Base-by-base conservation (phyloP, 2,113 vertebrate species). In the Oryzias javanicus region DNA sequence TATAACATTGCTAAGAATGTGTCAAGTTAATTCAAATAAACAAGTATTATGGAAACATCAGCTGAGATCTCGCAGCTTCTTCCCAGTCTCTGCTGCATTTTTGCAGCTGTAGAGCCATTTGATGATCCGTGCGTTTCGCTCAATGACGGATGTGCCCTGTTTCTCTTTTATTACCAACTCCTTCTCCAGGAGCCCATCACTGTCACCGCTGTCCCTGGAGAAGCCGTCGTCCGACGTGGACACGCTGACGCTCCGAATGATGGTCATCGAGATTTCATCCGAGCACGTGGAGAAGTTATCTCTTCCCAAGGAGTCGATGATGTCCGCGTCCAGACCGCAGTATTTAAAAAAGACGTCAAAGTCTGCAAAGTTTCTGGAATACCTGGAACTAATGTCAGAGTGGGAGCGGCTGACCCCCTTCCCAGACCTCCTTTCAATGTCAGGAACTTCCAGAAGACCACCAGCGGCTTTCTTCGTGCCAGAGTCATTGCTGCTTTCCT, bases 51-150 rank as follows among this genome's bases (percentile, higher is more conserved):
- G 20, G 16, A 45, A 22, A 47, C 19, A 44, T 92, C 84, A 95
- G 0, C 90, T 83, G 15, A 95, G 90, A 4, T 93, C 94, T 71
- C 93, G 91, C 16, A 93, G 78, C 51, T 53, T 87, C 66, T 91
- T 92, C 42, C 83, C 90, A 0, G 73, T 62, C 70, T 95, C 94
- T 54, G 17, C 83, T 48, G 97, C 96, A 63, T 93, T 95, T 84
- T 86, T 94, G 81, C 97, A 99, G 5, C 92, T 94, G 89, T 97
- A 99, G 66, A 99, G 75, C 97, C 97, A 99, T 54, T 97, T 97
- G 87, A 99, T 99, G 60, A 99, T 93, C 52, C 97, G 91, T n/a
- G 97, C 97, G 2, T 99, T 99, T 74, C 96, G 94, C 80, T 99
- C 97, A 0, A 99, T 79, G 1, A 98, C 93, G 0, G 97, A 99